These are phyloP conservation scores for Caerostris extrusa DNA, from an alignment of 1,140 invertebrate genomes.

Conservation along the genomic window DNA sequence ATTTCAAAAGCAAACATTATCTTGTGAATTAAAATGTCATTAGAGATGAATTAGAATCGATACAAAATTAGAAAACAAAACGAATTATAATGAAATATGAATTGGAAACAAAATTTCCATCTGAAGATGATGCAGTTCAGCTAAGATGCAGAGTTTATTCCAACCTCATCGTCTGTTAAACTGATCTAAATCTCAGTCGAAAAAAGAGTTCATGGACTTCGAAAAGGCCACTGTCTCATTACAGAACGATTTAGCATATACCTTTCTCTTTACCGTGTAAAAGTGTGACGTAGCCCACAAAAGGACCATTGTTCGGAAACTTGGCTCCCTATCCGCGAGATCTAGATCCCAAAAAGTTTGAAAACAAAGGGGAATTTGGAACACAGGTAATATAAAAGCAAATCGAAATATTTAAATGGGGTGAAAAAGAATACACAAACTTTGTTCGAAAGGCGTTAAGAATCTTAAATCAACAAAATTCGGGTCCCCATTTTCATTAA, in stretches of 20 bases:
- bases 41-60: too few relatives aligned
- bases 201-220: conserved; percentile 36
- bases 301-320: conserved; percentile 18
- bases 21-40: too few relatives aligned
- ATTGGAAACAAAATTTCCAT: too few relatives aligned
- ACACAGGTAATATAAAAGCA: conserved; percentile 28
- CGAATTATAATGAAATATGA: too few relatives aligned
- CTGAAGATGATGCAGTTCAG: too few relatives aligned
- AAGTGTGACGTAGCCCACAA: neutral
- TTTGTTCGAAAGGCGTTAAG: neutral
- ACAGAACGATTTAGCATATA: neutral
- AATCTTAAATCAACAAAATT: too few relatives aligned
- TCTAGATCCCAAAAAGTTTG: conserved; percentile 19
- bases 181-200: neutral
- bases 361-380: conserved; percentile 54
- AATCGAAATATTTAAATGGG: neutral
- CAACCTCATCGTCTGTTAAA: neutral
- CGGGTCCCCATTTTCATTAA: too few relatives aligned
- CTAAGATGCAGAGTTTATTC: neutral
- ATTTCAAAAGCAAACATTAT: too few relatives aligned
- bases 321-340: neutral
- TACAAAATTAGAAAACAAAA: too few relatives aligned
- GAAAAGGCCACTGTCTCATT: conserved; percentile 11
- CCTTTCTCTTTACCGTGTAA: neutral
- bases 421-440: neutral